phyloP scores from a whole-genome alignment of 2,797 vertebrate species.

The Karalla daura region DNA sequence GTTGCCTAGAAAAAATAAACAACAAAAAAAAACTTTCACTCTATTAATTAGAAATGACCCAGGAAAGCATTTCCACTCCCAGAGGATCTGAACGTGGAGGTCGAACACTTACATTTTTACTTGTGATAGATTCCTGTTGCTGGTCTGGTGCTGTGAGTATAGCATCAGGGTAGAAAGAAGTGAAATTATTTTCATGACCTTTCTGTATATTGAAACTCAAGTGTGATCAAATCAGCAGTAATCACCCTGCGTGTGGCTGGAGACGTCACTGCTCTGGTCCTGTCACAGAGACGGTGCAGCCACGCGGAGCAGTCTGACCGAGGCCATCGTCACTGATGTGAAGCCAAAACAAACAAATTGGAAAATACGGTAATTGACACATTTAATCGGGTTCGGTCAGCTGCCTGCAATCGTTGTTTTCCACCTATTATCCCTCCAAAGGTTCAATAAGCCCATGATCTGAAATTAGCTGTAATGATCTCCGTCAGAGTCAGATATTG shows the following conservation, averaged over 20 bases:
- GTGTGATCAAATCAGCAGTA: too few relatives aligned
- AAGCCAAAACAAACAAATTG: background rate
- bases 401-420: background rate
- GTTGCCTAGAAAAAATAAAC: background rate
- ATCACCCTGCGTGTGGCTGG: too few relatives aligned
- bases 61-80: background rate
- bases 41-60: background rate
- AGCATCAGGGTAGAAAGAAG: too few relatives aligned
- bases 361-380: slow-evolving; percentile 2
- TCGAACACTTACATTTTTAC: too few relatives aligned
- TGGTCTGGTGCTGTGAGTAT: background rate
- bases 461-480: background rate
- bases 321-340: slow-evolving; percentile 1
- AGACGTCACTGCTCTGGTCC: too few relatives aligned
- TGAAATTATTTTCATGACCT: too few relatives aligned
- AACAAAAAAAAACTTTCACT: accelerated
- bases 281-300: too few relatives aligned
- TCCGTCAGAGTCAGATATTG: background rate
- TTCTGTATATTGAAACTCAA: too few relatives aligned
- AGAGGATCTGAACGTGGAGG: background rate
- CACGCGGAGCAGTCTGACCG: background rate
- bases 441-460: background rate
- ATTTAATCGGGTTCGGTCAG: background rate
- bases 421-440: background rate
- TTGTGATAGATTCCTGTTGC: too few relatives aligned